phyloP scores from a whole-genome alignment of 2,888 invertebrate species.

The Ditula angustiorana region DNA sequence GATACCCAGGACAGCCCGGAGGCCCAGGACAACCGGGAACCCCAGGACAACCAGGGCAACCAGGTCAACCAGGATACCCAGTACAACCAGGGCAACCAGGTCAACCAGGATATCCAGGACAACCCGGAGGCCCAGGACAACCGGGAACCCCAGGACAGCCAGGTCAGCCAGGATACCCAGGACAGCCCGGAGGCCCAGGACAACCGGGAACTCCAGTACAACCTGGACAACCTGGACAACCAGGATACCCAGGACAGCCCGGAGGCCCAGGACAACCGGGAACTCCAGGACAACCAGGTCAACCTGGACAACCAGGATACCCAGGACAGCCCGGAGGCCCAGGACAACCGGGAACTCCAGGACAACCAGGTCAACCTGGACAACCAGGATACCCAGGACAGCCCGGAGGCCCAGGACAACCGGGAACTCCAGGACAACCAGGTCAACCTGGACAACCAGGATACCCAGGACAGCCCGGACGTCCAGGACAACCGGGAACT shows the following conservation, averaged over 20 bases:
- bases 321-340: slow-evolving; percentile 24
- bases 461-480: slow-evolving; percentile 21
- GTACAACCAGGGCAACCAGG: slow-evolving; percentile 38
- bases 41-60: slow-evolving; percentile 19
- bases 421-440: slow-evolving; percentile 44
- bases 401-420: slow-evolving; percentile 19
- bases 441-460: slow-evolving; percentile 38
- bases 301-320: slow-evolving; percentile 14
- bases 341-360: slow-evolving; percentile 14
- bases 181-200: slow-evolving; percentile 14
- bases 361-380: slow-evolving; percentile 18
- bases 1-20: slow-evolving; percentile 31
- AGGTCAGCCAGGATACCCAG: slow-evolving; percentile 20
- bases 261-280: slow-evolving; percentile 25
- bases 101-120: slow-evolving; percentile 19
- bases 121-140: slow-evolving; percentile 21
- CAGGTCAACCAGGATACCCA: slow-evolving; percentile 47
- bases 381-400: slow-evolving; percentile 17
- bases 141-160: slow-evolving; percentile 25
- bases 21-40: slow-evolving; percentile 21
- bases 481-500: slow-evolving; percentile 8
- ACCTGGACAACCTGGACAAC: slow-evolving; percentile 16
- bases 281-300: slow-evolving; percentile 46
- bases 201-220: slow-evolving; percentile 19
- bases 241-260: slow-evolving; percentile 20